Percentiles rank a stretch among this genome's conserved stretches.
These are phyloP conservation scores for Gryon sp. DNA, from an alignment of 1,140 invertebrate species.

Conservation along the genomic window DNA sequence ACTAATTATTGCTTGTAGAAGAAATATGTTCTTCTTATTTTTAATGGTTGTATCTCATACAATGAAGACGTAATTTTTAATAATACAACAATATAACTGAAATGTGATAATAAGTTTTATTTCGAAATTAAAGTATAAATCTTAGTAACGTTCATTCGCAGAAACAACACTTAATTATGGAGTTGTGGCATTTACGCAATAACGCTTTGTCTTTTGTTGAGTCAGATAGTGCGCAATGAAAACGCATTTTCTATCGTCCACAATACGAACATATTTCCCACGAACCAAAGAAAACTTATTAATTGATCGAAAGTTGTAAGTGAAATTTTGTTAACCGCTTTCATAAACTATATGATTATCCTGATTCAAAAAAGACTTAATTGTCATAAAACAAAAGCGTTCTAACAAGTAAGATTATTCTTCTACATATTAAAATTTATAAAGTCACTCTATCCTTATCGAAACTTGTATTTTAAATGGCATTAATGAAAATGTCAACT, in stretches of 20 bases:
- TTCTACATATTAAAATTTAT: conserved; percentile 11
- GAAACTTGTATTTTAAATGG: not conserved
- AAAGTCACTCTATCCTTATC: conserved; percentile 22
- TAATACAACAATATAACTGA: too few species aligned
- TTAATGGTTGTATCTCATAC: too few species aligned
- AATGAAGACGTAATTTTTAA: too few species aligned
- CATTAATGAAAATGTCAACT: conserved; percentile 33
- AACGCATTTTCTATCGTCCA: conserved; percentile 12
- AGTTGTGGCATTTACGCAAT: conserved; percentile 32
- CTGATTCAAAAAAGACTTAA: conserved; percentile 25
- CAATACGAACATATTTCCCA: conserved; percentile 27
- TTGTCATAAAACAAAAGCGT: conserved; percentile 37
- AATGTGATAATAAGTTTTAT: too few species aligned
- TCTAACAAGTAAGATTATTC: conserved; percentile 5
- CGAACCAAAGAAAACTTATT: conserved; percentile 15
- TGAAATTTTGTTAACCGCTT: conserved; percentile 26
- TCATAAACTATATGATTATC: not conserved
- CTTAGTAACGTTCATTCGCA: too few species aligned
- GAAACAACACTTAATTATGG: too few species aligned
- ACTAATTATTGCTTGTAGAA: too few species aligned
- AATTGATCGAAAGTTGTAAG: conserved; percentile 35
- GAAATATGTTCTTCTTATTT: too few species aligned
- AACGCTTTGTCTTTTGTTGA: conserved; percentile 1
- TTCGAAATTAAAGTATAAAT: too few species aligned
- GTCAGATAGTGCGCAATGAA: not conserved